Evolutionary conservation across 2,113 vertebrate genomes (phyloP).

Genomic region (Actenoides lindsayi): DNA sequence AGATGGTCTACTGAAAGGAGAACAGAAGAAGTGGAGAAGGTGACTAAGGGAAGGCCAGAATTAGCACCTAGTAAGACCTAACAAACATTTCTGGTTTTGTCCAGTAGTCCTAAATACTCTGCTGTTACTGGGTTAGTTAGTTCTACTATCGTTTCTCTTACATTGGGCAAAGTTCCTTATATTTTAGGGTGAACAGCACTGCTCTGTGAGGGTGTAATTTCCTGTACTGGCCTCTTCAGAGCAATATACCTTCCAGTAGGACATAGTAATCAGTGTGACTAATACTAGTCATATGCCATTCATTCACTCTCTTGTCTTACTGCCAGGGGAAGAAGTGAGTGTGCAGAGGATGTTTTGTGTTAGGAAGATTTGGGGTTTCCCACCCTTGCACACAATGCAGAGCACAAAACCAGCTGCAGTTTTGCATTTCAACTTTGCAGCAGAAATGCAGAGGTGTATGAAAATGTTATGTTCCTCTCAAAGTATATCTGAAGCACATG

Average conservation of each 20-base stretch:
- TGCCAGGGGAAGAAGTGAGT: slow-evolving; percentile 27
- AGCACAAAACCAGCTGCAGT: background rate
- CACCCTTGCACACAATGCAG: background rate
- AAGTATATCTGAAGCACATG: background rate
- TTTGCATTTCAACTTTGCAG: background rate
- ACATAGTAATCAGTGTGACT: background rate
- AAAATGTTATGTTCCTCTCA: background rate
- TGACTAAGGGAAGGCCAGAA: background rate
- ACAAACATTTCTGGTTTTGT: background rate
- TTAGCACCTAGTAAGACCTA: background rate
- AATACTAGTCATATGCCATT: background rate
- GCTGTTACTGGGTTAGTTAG: background rate
- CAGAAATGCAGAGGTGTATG: background rate
- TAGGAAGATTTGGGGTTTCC: slow-evolving; percentile 9
- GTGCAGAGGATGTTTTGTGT: background rate
- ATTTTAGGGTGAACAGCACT: background rate
- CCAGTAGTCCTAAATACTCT: background rate
- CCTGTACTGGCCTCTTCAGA: background rate
- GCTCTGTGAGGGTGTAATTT: background rate
- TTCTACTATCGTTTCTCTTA: background rate
- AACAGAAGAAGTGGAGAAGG: background rate
- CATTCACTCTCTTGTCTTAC: background rate
- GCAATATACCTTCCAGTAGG: background rate
- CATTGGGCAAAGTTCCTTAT: background rate
- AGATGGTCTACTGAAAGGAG: background rate